Conservation (phyloP, 2,797 vertebrate genomes). For the Ptychobarbus kaznakovi region DNA sequence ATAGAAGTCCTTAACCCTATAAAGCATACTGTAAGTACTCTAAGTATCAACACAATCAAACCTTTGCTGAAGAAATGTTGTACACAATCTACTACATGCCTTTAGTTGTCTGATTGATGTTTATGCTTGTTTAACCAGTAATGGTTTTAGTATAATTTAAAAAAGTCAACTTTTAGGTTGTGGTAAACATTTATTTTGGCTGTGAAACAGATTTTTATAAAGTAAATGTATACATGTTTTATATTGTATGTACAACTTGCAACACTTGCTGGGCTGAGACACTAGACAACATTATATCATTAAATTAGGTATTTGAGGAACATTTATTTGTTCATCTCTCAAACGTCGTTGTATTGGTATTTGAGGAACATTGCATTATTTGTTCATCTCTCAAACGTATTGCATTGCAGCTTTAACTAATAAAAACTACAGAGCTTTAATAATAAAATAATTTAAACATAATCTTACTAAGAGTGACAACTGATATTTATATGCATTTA, state of each 20-base stretch:
- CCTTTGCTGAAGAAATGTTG: background rate
- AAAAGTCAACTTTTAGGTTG: background rate
- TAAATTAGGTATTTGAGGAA: background rate
- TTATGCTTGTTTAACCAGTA: background rate
- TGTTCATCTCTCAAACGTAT: background rate
- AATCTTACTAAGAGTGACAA: background rate
- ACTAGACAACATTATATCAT: too few species aligned
- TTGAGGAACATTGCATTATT: background rate
- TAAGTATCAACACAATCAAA: background rate
- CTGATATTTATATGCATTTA: background rate
- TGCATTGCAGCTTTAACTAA: too few species aligned
- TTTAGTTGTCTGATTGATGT: background rate
- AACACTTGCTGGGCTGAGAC: background rate
- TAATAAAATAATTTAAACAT: background rate
- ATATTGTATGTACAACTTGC: background rate
- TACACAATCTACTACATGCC: background rate
- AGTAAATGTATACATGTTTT: background rate
- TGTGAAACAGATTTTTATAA: background rate
- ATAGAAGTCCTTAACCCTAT: constrained; percentile 1
- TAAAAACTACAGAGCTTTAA: background rate
- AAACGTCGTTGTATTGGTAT: background rate
- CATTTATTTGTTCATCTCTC: background rate
- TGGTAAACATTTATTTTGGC: background rate
- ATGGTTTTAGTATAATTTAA: too few species aligned
- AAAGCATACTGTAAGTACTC: background rate